These are phyloP conservation scores for Ciconia nigra DNA, from an alignment of 2,797 vertebrate genomes.

Conservation along the genomic window DNA sequence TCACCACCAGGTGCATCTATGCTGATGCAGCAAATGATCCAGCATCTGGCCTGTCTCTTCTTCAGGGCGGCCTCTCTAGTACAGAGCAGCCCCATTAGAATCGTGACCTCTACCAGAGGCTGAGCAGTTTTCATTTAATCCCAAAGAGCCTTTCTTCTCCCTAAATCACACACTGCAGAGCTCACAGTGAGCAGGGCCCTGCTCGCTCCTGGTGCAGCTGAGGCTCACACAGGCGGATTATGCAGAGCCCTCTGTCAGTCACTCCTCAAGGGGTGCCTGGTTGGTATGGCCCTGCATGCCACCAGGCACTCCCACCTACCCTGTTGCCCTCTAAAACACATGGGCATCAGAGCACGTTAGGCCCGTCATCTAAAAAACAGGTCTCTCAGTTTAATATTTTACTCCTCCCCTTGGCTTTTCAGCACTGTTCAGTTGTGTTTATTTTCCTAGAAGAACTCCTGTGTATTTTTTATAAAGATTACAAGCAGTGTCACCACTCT, in stretches of 20 bases:
- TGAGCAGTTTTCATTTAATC: neutral
- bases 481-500: neutral
- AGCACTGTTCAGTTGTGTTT: neutral
- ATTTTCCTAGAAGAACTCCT: neutral
- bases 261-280: rapidly evolving
- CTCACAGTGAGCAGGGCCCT: rapidly evolving
- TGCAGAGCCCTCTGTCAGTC: neutral
- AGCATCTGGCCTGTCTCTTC: neutral
- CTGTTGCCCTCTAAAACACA: neutral
- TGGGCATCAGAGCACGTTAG: rapidly evolving
- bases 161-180: neutral
- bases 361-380: neutral
- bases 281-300: neutral
- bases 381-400: neutral
- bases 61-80: neutral
- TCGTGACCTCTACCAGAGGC: neutral
- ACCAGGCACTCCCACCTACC: neutral
- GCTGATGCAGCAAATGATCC: neutral
- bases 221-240: neutral
- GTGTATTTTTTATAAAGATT: neutral
- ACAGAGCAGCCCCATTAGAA: neutral
- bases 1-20: neutral
- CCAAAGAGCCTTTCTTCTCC: neutral
- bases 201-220: neutral
- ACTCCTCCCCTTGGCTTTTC: neutral